Base-by-base conservation (phyloP, 2,797 vertebrate species). In the Halcyon smyrnensis region DNA sequence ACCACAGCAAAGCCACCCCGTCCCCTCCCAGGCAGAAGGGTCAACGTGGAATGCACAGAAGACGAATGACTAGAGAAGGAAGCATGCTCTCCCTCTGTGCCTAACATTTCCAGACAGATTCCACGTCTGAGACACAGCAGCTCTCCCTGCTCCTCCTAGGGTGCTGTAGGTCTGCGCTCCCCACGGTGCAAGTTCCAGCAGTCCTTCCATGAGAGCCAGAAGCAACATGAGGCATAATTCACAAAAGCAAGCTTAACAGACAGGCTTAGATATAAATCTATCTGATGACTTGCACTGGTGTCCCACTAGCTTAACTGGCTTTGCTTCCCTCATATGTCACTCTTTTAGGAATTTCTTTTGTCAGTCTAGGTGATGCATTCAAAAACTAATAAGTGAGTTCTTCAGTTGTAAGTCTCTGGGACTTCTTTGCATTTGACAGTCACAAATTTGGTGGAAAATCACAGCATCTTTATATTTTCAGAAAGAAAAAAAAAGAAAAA, bases 21-120 rank as follows among this genome's bases (percentile, higher is more conserved):
- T 41, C 48, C 45, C 82, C 90, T 93, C 73, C 89, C 70, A 91
- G 69, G 87, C 90, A 96, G 80, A 88, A 43, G 54, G 83, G 93
- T 75, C 83, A 81, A 12, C 5, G 20, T 59, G 94, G 95, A 96
- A 96, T 78, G 88, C 5, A 12, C 41, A 84, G 50, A 64, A 81
- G 82, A 80, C 2, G 3, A 94, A 85, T 57, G 86, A 57, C 79
- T 59, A 65, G 57, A 65, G 63, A 30, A 95, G 71, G 65, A 81
- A 81, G n/a, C 65, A 59, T 8, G 73, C 45, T 88, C 59, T 39
- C 75, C 36, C 50, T 88, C 90, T 59, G 76, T 62, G 93, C 77
- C 59, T 76, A 65, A 69, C 28, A 54, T 67, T 94, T 95, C 90
- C 92, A 97, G 93, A 92, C 86, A 84, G 88, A 95, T 64, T 77